Evolutionary conservation across 2,888 invertebrate genomes (phyloP).

Genomic region (Linnaemya tessellans): DNA sequence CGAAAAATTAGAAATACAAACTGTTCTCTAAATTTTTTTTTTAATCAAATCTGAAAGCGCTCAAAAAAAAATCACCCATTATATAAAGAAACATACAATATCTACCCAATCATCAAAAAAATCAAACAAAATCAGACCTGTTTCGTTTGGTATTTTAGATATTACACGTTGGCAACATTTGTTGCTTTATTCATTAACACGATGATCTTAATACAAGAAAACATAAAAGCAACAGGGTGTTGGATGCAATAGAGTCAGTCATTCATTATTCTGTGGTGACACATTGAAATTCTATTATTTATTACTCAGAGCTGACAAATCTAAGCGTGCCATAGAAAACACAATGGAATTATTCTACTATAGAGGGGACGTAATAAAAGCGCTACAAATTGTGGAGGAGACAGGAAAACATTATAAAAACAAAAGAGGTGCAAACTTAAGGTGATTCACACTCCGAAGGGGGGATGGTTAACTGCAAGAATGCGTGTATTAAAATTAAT

Average conservation of each 20-base stretch:
- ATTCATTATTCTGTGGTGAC: neutral
- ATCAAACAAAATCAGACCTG: constrained; percentile 3
- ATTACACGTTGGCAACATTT: constrained; percentile 68
- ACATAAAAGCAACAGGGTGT: constrained; percentile 30
- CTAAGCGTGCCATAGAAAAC: constrained; percentile 29
- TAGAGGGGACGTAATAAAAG: constrained; percentile 10
- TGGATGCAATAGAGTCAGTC: neutral
- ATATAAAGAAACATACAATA: neutral
- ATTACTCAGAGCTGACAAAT: constrained; percentile 36
- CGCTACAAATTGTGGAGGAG: neutral
- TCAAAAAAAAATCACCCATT: too few relatives aligned
- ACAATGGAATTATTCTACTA: neutral
- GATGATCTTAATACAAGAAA: constrained; percentile 32
- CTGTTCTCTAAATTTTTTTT: too few relatives aligned
- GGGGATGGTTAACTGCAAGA: neutral
- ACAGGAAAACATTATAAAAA: constrained; percentile 25
- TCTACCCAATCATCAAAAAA: constrained; percentile 22
- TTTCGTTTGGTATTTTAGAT: constrained; percentile 15
- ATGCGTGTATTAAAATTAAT: constrained; percentile 20
- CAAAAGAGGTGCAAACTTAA: constrained; percentile 20
- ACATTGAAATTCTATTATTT: constrained; percentile 28
- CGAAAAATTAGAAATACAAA: too few relatives aligned
- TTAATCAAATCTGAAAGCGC: too few relatives aligned
- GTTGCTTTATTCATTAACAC: constrained; percentile 27
- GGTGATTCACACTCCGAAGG: constrained; percentile 14